Evolutionary conservation across 2,888 invertebrate species (phyloP).

Genomic region (Sinopyrophorus schimmeli): DNA sequence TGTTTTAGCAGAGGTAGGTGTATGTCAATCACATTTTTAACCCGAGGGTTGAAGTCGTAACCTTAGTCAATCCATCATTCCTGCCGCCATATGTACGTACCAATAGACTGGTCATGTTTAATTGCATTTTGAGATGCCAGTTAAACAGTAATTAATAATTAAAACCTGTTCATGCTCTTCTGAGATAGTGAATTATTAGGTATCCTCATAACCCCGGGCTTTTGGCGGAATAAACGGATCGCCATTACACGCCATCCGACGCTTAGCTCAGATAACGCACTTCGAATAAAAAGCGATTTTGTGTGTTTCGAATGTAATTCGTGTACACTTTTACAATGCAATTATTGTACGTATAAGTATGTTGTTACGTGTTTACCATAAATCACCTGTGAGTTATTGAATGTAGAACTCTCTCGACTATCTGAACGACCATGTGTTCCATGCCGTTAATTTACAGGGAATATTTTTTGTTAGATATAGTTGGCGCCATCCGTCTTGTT

Average conservation of each 20-base stretch:
- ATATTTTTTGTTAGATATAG: conserved; percentile 41
- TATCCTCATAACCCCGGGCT: conserved; percentile 32
- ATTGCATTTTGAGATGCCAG: conserved; percentile 47
- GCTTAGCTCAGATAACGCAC: conserved; percentile 7
- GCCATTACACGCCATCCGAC: conserved; percentile 1
- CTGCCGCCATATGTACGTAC: conserved; percentile 32
- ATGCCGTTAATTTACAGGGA: conserved; percentile 40
- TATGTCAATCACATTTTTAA: conserved; percentile 40
- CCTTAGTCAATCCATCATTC: conserved; percentile 42
- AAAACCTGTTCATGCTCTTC: conserved; percentile 37
- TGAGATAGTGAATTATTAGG: conserved; percentile 45
- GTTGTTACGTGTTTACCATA: conserved; percentile 38
- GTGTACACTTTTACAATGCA: conserved; percentile 40
- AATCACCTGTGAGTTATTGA: conserved; percentile 46
- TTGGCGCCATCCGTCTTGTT: conserved; percentile 42
- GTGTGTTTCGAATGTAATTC: conserved; percentile 10
- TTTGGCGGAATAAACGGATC: conserved; percentile 14
- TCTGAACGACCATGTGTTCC: conserved; percentile 38
- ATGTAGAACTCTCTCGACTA: conserved; percentile 42
- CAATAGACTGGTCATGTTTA: conserved; percentile 43
- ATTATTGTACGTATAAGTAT: conserved; percentile 44
- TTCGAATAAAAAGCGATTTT: conserved; percentile 6
- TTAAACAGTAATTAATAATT: conserved; percentile 49
- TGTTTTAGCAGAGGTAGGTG: conserved; percentile 40
- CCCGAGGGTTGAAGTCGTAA: conserved; percentile 36